phyloP scores from a whole-genome alignment of 2,888 invertebrate genomes.

The Ethmia dodecea region DNA sequence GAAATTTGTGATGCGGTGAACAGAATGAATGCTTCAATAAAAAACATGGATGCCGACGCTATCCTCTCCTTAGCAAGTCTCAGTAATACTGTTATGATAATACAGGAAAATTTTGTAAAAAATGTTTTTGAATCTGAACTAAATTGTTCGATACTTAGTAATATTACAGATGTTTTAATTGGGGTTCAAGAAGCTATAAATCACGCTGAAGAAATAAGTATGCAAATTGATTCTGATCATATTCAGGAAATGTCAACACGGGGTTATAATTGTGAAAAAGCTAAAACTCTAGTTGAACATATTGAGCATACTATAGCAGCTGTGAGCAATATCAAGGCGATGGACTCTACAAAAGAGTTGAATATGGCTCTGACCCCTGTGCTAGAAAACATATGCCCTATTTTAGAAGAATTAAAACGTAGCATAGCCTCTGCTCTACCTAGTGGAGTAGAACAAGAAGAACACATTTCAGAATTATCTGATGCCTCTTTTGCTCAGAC shows the following conservation, averaged over 20 bases:
- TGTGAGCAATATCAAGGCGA: slow-evolving; percentile 40
- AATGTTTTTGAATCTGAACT: slow-evolving; percentile 51
- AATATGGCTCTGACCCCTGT: slow-evolving; percentile 30
- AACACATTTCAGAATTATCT: slow-evolving; percentile 49
- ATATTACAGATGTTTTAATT: slow-evolving; percentile 42
- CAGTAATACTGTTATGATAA: slow-evolving; percentile 49
- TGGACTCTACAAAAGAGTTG: slow-evolving; percentile 39
- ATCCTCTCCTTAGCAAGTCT: slow-evolving; percentile 47
- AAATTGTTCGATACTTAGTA: slow-evolving; percentile 45
- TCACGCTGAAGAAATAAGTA: slow-evolving; percentile 43
- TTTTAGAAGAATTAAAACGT: slow-evolving; percentile 54
- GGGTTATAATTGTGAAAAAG: slow-evolving; percentile 30
- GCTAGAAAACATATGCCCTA: slow-evolving; percentile 48
- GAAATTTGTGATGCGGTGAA: slow-evolving; percentile 59
- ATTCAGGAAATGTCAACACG: slow-evolving; percentile 33
- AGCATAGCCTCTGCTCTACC: slow-evolving; percentile 45
- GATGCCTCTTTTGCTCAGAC: slow-evolving; percentile 53
- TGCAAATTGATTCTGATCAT: slow-evolving; percentile 47
- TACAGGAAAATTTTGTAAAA: slow-evolving; percentile 44
- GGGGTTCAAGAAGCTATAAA: slow-evolving; percentile 50
- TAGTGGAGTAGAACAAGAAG: slow-evolving; percentile 28
- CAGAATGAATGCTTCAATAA: slow-evolving; percentile 49
- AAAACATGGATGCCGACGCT: slow-evolving; percentile 42
- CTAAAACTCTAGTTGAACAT: slow-evolving; percentile 43
- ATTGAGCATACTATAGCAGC: slow-evolving; percentile 55